Percentiles rank a stretch among this genome's conserved stretches.
phyloP scores from a whole-genome alignment of 2,888 invertebrate genomes.

The Imbricaverruca yamaguchii region DNA sequence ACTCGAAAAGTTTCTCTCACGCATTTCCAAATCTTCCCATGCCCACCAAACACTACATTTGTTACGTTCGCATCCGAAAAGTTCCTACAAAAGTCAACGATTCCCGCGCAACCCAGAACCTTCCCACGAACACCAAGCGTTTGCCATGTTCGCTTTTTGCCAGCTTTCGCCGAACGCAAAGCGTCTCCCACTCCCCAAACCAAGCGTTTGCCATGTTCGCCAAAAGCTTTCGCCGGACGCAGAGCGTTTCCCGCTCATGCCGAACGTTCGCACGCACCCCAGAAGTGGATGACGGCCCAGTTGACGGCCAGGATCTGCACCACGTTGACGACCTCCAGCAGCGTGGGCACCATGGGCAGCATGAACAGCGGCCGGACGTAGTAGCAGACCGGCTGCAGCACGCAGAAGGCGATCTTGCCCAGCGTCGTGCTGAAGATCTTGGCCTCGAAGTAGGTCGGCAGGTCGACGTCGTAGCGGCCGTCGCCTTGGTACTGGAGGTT shows the following conservation, averaged over 20 bases:
- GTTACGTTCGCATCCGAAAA: too few species aligned
- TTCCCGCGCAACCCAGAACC: too few species aligned
- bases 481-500: conserved; percentile 5
- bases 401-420: conserved; percentile 7
- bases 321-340: conserved; percentile 13
- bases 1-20: too few species aligned
- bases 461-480: conserved; percentile 14
- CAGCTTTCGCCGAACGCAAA: neutral
- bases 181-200: neutral
- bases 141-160: too few species aligned
- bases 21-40: too few species aligned
- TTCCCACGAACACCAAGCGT: too few species aligned
- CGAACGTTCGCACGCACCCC: neutral
- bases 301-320: conserved; percentile 10
- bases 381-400: conserved; percentile 15
- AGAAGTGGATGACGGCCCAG: conserved; percentile 16
- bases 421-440: conserved; percentile 14
- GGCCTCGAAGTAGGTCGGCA: conserved; percentile 22
- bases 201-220: too few species aligned
- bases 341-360: conserved; percentile 15
- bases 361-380: conserved; percentile 14
- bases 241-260: neutral
- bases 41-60: too few species aligned
- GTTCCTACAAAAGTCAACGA: too few species aligned
- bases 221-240: neutral